phyloP scores from a whole-genome alignment of 2,888 invertebrate genomes.

The Myathropa florea region DNA sequence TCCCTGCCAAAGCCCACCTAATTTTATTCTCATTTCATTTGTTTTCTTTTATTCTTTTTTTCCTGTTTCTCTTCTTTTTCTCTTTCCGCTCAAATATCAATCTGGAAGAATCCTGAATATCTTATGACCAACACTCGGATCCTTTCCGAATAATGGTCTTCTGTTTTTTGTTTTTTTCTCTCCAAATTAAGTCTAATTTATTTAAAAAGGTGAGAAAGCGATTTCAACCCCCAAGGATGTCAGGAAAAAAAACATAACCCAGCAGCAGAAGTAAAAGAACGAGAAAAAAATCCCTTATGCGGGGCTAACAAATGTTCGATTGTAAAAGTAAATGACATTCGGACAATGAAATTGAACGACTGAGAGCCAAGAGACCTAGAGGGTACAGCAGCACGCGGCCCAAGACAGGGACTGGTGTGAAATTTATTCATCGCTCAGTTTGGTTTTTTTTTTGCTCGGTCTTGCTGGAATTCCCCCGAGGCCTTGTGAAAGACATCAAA shows the following conservation, averaged over 20 bases:
- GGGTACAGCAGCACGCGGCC: slow-evolving; percentile 33
- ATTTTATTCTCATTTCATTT: slow-evolving; percentile 67
- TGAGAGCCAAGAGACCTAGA: slow-evolving; percentile 39
- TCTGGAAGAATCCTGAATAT: slow-evolving; percentile 67
- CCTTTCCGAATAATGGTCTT: slow-evolving; percentile 60
- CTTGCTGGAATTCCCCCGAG: slow-evolving; percentile 54
- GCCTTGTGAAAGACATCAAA: slow-evolving; percentile 66
- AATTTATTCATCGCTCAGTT: slow-evolving; percentile 64
- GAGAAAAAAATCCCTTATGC: slow-evolving; percentile 24
- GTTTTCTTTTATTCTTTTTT: slow-evolving; percentile 34
- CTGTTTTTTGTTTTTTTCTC: slow-evolving; percentile 43
- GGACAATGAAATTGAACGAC: slow-evolving; percentile 70
- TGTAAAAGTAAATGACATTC: slow-evolving; percentile 71
- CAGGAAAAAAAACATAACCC: neutral
- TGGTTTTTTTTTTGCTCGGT: slow-evolving; percentile 30
- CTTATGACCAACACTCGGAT: slow-evolving; percentile 56
- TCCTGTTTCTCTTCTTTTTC: slow-evolving; percentile 43
- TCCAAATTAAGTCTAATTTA: slow-evolving; percentile 71
- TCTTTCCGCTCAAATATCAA: slow-evolving; percentile 69
- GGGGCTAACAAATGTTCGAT: slow-evolving; percentile 64
- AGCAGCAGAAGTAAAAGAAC: neutral
- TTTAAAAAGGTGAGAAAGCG: slow-evolving; percentile 71
- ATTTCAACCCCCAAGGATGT: slow-evolving; percentile 58
- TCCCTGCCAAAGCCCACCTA: slow-evolving; percentile 53
- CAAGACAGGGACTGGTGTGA: slow-evolving; percentile 45